Conservation (phyloP, 2,888 invertebrate species). For the Galeruca laticollis region DNA sequence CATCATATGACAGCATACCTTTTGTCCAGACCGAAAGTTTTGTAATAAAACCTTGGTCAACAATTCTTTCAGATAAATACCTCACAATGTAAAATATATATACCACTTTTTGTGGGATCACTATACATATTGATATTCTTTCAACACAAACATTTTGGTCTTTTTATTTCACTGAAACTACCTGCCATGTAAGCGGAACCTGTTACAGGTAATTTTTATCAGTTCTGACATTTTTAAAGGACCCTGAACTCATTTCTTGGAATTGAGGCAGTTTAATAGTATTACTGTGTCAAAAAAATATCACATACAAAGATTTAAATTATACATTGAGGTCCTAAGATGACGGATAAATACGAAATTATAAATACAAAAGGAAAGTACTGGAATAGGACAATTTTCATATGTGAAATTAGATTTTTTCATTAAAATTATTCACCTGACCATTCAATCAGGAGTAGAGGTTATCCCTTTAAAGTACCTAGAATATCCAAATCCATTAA, state of each 20-base stretch:
- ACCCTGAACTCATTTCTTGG: neutral
- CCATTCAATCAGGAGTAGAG: too few species aligned
- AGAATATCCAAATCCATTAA: too few species aligned
- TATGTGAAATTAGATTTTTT: too few species aligned
- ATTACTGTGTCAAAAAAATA: neutral
- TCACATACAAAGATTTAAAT: neutral
- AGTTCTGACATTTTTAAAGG: neutral
- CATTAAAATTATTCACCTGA: too few species aligned
- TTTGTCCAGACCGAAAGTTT: neutral
- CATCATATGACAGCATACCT: neutral
- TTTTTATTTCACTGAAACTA: neutral
- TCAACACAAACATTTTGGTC: constrained; percentile 1
- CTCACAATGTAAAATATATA: neutral
- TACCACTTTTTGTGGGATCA: constrained; percentile 2
- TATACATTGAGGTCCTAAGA: neutral
- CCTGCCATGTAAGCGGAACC: constrained; percentile 2
- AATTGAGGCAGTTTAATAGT: neutral
- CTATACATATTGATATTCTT: constrained; percentile 1
- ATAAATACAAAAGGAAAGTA: too few species aligned
- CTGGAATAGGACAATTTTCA: too few species aligned
- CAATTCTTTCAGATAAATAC: constrained; percentile 4
- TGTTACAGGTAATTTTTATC: constrained; percentile 4
- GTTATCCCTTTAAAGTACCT: too few species aligned
- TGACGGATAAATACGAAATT: neutral
- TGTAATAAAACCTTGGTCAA: constrained; percentile 1